Evolutionary conservation across 2,797 vertebrate species (phyloP).

Genomic region (Notolabrus celidotus): DNA sequence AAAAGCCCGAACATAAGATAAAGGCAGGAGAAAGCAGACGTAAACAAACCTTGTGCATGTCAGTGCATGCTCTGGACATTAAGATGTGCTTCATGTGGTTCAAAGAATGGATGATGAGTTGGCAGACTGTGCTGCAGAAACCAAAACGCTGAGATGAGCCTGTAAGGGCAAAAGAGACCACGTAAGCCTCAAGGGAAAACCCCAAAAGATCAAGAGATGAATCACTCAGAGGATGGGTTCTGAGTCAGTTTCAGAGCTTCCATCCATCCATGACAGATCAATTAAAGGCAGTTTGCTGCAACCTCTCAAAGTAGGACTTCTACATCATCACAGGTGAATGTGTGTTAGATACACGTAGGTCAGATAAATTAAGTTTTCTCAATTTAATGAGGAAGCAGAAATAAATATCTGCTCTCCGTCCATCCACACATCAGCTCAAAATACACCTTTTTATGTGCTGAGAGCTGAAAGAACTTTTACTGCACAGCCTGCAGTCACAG

Average conservation of each 20-base stretch:
- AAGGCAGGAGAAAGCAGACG: not conserved
- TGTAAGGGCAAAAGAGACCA: not conserved
- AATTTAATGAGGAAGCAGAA: slow-evolving; percentile 14
- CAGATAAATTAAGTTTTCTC: too few relatives aligned
- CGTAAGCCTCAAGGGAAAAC: too few relatives aligned
- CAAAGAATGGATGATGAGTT: not conserved
- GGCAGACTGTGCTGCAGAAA: not conserved
- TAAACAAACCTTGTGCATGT: not conserved
- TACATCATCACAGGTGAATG: too few relatives aligned
- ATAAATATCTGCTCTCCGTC: slow-evolving; percentile 14
- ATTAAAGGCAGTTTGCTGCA: too few relatives aligned
- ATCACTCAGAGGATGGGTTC: too few relatives aligned
- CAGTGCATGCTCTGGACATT: not conserved
- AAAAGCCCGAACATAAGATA: not conserved
- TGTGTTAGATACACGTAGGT: too few relatives aligned
- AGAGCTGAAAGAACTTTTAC: slow-evolving; percentile 28
- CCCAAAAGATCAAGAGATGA: too few relatives aligned
- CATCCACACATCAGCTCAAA: not conserved
- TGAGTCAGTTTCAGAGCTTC: too few relatives aligned
- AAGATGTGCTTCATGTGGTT: not conserved
- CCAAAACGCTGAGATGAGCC: not conserved
- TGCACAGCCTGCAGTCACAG: slow-evolving; percentile 6
- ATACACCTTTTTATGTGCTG: slow-evolving; percentile 1
- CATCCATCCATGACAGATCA: too few relatives aligned
- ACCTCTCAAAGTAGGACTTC: too few relatives aligned